These are phyloP conservation scores for Popillia japonica DNA, from an alignment of 1,140 invertebrate genomes.

Conservation along the genomic window DNA sequence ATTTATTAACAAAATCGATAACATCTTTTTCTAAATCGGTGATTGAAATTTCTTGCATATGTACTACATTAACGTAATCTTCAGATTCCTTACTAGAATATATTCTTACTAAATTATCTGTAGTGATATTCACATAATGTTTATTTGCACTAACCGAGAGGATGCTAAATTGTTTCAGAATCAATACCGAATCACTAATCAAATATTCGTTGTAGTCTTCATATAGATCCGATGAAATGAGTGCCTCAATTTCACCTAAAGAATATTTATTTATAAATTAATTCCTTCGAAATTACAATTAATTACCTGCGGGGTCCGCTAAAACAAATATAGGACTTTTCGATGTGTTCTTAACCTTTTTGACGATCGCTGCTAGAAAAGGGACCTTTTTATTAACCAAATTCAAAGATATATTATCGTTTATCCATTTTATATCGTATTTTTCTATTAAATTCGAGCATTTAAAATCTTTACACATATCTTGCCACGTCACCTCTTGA, in stretches of 20 bases:
- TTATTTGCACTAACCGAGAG: background rate
- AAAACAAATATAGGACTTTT: conserved; percentile 4
- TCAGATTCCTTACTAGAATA: background rate
- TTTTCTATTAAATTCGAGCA: background rate
- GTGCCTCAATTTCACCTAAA: background rate
- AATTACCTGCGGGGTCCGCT: background rate
- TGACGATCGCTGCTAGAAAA: background rate
- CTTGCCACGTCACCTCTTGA: background rate
- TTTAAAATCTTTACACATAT: conserved; percentile 12
- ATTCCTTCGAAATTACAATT: background rate
- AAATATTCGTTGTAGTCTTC: conserved; percentile 8
- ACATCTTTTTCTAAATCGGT: background rate
- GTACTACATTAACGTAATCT: background rate
- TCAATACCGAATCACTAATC: background rate
- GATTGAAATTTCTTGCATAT: background rate
- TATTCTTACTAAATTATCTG: conserved; percentile 10
- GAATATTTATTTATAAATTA: background rate
- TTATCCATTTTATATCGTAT: conserved; percentile 1
- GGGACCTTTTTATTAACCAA: conserved; percentile 24
- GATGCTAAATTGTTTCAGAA: conserved; percentile 7
- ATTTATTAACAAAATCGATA: background rate
- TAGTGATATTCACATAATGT: conserved; percentile 15
- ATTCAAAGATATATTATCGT: background rate
- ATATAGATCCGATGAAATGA: conserved; percentile 6
- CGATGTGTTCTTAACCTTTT: background rate